Conservation (phyloP, 30 jellyfish, hydroid and myxozoan species). For the Mastigias papua region DNA sequence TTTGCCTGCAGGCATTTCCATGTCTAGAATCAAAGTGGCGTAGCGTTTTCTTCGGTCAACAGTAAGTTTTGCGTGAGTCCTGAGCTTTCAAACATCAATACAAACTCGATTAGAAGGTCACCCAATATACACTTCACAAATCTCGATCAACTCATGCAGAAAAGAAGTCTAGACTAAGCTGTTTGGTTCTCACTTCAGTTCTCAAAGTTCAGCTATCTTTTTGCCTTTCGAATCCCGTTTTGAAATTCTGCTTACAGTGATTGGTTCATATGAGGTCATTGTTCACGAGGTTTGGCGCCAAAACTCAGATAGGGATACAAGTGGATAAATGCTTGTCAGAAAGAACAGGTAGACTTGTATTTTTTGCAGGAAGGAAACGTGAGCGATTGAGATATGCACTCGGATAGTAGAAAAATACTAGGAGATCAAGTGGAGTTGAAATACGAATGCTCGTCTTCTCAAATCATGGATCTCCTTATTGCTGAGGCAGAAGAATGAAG, state of each 20-base stretch:
- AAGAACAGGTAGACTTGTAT: background rate
- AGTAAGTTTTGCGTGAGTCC: background rate
- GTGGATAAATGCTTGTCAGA: background rate
- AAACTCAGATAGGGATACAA: background rate
- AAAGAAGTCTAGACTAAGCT: too few relatives aligned
- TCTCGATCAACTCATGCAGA: background rate
- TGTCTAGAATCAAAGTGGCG: too few relatives aligned
- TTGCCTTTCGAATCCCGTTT: background rate
- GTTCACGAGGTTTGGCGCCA: slow-evolving; percentile 20
- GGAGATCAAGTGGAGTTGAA: background rate
- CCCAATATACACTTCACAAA: too few relatives aligned
- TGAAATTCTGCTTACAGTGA: background rate
- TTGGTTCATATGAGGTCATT: background rate
- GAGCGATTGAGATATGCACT: background rate
- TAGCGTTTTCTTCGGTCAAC: background rate
- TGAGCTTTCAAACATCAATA: too few relatives aligned
- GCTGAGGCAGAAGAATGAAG: background rate
- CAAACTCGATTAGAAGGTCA: too few relatives aligned
- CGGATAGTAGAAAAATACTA: background rate
- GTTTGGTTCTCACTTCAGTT: background rate
- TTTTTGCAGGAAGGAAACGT: slow-evolving; percentile 2
- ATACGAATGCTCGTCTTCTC: background rate
- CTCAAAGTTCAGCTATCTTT: background rate
- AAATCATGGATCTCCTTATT: background rate
- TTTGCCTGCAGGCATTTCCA: too few relatives aligned